Base-by-base conservation (phyloP, 2,888 invertebrate species). In the Macroteleia sp. region DNA sequence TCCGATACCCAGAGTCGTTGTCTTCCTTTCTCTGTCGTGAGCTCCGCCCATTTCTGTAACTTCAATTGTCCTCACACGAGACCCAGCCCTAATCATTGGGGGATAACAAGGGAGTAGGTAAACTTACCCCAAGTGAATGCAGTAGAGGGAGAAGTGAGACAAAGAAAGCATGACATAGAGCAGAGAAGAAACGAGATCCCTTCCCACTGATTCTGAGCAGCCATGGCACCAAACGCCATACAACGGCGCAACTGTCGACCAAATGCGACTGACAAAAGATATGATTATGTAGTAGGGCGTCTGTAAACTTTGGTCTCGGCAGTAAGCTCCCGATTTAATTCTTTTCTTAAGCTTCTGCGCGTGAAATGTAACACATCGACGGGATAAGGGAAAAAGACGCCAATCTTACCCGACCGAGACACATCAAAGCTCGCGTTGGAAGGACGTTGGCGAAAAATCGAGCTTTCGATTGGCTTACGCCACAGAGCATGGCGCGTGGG, bases 21-120 rank as follows among this genome's bases (percentile, higher is more conserved):
- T 56, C 67, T 69, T 44, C 36, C 48, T 57, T 50, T 41, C 61
- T 59, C 52, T 50, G 39, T 52, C 57, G 52, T 64, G 78, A 57
- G 86, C 88, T 80, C 88, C 89, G 89, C 90, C 90, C 79, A 84
- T 84, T 85, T 73, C 77, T 79, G 84, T 85, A 85, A 83, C 86
- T 87, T 85, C 83, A 84, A 89, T 89, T 90, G 89, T 89, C 83
- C 86, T 80, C 76, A 80, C 66, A 83, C 81, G 78, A 80, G 85
- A 87, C 86, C 86, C 89, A 87, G 86, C 88, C 88, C 86, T 87
- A 86, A 88, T 88, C 84, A 87, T 85, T 81, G 69, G 79, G 83
- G 85, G 81, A 82, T 81, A 82, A 79, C 82, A 70, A 82, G 79
- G 77, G 86, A 83, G 84, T 84, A 83, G 80, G 82, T 81, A 82